phyloP scores from a whole-genome alignment of 2,113 vertebrate species.

The Cariama cristata region DNA sequence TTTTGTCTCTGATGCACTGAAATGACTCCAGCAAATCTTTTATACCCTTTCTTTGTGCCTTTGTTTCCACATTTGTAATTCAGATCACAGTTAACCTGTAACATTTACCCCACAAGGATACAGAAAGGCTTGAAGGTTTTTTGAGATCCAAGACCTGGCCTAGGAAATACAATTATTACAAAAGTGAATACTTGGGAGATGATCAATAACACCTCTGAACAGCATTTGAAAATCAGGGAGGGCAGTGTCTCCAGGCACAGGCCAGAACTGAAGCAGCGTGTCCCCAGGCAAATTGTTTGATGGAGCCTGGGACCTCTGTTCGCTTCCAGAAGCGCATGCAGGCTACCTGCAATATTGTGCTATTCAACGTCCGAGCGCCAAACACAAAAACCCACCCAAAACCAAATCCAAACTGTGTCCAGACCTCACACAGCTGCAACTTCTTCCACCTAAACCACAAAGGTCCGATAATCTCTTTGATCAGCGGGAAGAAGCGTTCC shows the following conservation, averaged over 20 bases:
- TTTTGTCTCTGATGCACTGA: conserved; percentile 33
- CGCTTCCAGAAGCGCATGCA: neutral
- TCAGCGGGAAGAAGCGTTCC: neutral
- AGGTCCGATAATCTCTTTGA: neutral
- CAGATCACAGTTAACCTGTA: neutral
- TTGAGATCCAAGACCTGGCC: neutral
- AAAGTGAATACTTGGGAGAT: neutral
- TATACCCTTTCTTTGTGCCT: neutral
- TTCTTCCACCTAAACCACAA: neutral
- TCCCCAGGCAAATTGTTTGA: neutral
- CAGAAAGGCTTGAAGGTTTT: neutral
- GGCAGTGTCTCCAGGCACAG: neutral
- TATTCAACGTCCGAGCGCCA: neutral
- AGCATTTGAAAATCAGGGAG: neutral
- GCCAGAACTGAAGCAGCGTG: neutral
- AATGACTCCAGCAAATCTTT: conserved; percentile 29
- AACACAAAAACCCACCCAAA: neutral
- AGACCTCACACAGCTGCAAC: neutral
- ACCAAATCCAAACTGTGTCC: neutral
- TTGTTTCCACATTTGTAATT: conserved; percentile 7
- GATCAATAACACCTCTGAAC: neutral
- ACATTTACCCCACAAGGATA: neutral
- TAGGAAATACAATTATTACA: neutral
- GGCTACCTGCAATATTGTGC: neutral
- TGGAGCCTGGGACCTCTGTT: neutral